Conservation (phyloP, 2,888 invertebrate genomes). For the Campoletis raptor region DNA sequence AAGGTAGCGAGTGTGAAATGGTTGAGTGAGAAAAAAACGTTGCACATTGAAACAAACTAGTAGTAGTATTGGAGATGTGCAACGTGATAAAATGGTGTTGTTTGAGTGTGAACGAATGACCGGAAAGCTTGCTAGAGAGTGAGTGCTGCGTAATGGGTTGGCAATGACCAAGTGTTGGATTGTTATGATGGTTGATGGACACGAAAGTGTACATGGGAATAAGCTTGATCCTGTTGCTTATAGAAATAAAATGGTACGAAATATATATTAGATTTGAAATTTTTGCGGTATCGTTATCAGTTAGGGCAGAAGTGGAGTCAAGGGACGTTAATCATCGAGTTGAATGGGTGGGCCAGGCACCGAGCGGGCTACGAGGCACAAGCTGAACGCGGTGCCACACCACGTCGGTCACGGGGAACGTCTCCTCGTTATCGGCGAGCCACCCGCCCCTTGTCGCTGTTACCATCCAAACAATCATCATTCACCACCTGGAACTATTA, state of each 20-base stretch:
- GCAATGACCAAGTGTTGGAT: neutral
- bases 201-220: conserved; percentile 13
- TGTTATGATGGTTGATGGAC: neutral
- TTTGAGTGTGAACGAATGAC: conserved; percentile 33
- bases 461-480: conserved; percentile 72
- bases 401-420: conserved; percentile 81
- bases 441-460: conserved; percentile 77
- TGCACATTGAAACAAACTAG: neutral
- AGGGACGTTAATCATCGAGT: conserved; percentile 80
- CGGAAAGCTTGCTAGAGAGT: neutral
- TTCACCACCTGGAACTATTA: conserved; percentile 67
- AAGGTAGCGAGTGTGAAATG: conserved; percentile 23
- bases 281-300: conserved; percentile 50
- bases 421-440: conserved; percentile 81
- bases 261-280: conserved; percentile 20
- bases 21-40: conserved; percentile 19
- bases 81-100: conserved; percentile 31
- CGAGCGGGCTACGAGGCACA: conserved; percentile 82
- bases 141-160: conserved; percentile 3
- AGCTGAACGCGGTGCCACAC: conserved; percentile 83
- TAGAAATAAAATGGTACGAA: conserved; percentile 25
- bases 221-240: conserved; percentile 2
- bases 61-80: conserved; percentile 30
- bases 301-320: conserved; percentile 77
- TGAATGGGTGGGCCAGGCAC: conserved; percentile 84